These are phyloP conservation scores for Athripsodes cinereus DNA, from an alignment of 2,888 invertebrate species.

Conservation along the genomic window DNA sequence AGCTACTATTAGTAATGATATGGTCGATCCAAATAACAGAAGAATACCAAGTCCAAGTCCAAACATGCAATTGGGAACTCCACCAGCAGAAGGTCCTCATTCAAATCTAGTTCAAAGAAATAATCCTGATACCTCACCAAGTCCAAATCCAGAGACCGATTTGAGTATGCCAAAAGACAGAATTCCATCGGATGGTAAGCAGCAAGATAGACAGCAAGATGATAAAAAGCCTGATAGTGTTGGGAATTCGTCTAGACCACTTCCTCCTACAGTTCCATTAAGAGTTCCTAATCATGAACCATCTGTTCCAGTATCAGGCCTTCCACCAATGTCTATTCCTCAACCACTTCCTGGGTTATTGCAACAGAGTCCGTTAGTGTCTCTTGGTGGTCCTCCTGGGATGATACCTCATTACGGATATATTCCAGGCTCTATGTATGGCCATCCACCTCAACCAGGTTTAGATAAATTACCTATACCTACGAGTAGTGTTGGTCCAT, in stretches of 20 bases:
- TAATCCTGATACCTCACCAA: constrained; percentile 14
- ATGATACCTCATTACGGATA: constrained; percentile 57
- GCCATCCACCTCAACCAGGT: constrained; percentile 35
- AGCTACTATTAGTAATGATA: constrained; percentile 43
- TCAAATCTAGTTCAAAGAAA: constrained; percentile 8
- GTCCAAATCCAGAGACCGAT: constrained; percentile 14
- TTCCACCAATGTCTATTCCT: constrained; percentile 45
- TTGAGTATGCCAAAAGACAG: constrained; percentile 13
- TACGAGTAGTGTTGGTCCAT: constrained; percentile 37
- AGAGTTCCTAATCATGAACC: constrained; percentile 43
- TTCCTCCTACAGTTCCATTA: constrained; percentile 37
- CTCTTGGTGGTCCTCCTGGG: constrained; percentile 51
- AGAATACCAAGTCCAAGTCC: constrained; percentile 37
- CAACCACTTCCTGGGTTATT: constrained; percentile 52
- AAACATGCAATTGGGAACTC: constrained; percentile 42
- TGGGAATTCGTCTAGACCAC: constrained; percentile 33
- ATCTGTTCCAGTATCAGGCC: constrained; percentile 36
- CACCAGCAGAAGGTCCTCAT: constrained; percentile 37
- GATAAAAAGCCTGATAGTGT: constrained; percentile 17
- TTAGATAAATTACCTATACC: constrained; percentile 43
- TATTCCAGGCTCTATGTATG: constrained; percentile 46
- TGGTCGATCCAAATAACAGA: constrained; percentile 44
- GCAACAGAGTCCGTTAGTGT: constrained; percentile 54
- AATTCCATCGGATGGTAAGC: constrained; percentile 11
- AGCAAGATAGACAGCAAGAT: constrained; percentile 5